Percentiles rank a stretch among this genome's conserved stretches.
These are phyloP conservation scores for Anguilla pacifica DNA, from an alignment of 2,797 vertebrate genomes.

Conservation along the genomic window DNA sequence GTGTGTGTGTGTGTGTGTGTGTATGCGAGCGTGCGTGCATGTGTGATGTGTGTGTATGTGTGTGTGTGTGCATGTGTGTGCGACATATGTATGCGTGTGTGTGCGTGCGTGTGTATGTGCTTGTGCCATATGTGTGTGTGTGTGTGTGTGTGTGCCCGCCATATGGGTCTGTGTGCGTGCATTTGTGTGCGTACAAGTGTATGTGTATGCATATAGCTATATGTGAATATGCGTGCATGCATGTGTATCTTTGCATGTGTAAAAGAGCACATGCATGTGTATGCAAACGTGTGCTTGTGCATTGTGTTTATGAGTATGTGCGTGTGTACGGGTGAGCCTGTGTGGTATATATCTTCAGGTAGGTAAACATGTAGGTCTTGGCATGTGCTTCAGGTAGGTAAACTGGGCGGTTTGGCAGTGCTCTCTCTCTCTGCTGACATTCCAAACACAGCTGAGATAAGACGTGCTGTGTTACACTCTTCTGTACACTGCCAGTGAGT, in stretches of 20 bases:
- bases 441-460: constrained; percentile 12
- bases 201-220: not conserved
- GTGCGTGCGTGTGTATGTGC: not conserved
- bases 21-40: not conserved
- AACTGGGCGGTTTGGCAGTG: not conserved
- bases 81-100: not conserved
- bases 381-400: not conserved
- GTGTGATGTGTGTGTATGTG: not conserved
- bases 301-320: not conserved
- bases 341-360: not conserved
- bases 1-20: not conserved
- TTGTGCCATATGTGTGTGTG: not conserved
- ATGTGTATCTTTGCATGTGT: not conserved
- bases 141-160: not conserved
- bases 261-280: not conserved
- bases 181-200: not conserved
- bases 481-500: not conserved
- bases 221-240: not conserved
- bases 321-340: not conserved
- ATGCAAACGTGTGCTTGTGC: not conserved
- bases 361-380: constrained; percentile 1
- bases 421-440: not conserved
- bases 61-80: not conserved
- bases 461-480: not conserved
- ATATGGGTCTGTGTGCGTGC: not conserved